phyloP scores from a whole-genome alignment of 2,888 invertebrate species.

The Ecdyonurus torrentis region DNA sequence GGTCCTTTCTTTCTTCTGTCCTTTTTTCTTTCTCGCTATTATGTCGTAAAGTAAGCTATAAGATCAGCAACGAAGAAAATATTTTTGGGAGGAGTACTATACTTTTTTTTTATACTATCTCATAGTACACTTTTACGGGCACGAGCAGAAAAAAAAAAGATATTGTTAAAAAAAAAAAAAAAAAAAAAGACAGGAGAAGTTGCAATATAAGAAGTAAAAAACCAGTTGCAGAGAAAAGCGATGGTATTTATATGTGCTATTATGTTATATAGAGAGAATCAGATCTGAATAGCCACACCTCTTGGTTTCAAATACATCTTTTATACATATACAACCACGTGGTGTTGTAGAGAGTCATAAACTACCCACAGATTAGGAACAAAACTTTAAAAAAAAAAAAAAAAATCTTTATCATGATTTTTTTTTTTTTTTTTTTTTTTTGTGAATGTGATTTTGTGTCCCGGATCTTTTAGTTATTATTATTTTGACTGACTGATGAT shows the following conservation, averaged over 20 bases:
- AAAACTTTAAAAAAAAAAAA: not conserved
- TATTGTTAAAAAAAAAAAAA: not conserved
- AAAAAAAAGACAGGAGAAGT: too few species aligned
- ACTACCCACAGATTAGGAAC: constrained; percentile 2
- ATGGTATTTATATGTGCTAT: not conserved
- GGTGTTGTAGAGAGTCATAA: not conserved
- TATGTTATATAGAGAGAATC: not conserved
- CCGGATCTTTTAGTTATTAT: too few species aligned
- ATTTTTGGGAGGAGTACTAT: not conserved
- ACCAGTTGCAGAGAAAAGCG: not conserved
- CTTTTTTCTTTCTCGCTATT: not conserved
- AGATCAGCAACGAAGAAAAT: not conserved
- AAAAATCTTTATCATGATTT: not conserved
- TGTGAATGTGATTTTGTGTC: not conserved
- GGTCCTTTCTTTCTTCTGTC: not conserved
- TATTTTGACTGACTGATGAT: too few species aligned
- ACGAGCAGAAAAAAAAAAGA: not conserved
- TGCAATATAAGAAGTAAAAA: not conserved
- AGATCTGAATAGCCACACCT: not conserved
- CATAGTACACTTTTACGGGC: not conserved
- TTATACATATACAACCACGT: not conserved
- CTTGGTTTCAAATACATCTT: too few species aligned
- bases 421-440: not conserved
- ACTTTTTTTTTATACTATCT: not conserved
- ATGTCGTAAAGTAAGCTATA: not conserved